phyloP scores from a whole-genome alignment of 2,797 vertebrate species.

The Acrocephalus scirpaceus region DNA sequence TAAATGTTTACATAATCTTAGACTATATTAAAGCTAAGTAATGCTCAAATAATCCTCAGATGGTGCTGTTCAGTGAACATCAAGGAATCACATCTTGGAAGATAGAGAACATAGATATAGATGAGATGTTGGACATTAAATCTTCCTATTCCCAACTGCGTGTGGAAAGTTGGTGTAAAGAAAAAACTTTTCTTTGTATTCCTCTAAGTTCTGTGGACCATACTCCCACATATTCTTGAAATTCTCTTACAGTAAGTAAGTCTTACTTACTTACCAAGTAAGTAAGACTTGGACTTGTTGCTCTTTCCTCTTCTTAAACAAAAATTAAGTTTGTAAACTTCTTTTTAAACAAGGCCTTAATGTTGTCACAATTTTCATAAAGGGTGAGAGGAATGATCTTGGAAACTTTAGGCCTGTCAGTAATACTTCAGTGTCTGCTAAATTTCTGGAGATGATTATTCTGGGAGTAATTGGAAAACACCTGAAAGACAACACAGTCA shows the following conservation, averaged over 20 bases:
- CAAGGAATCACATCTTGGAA: neutral
- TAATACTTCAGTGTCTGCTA: neutral
- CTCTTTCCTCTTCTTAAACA: neutral
- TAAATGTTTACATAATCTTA: neutral
- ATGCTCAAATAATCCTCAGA: neutral
- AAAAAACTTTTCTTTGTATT: neutral
- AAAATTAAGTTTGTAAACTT: constrained; percentile 2
- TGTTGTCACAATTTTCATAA: neutral
- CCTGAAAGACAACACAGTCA: neutral
- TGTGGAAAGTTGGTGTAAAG: neutral
- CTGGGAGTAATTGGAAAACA: neutral
- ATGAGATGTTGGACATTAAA: neutral
- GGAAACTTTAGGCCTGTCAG: neutral
- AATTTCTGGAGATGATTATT: neutral
- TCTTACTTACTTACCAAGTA: too few relatives aligned
- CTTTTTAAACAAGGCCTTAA: constrained; percentile 5
- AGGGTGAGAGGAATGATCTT: neutral
- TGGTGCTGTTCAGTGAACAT: neutral
- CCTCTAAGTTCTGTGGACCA: neutral
- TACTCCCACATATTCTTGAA: neutral
- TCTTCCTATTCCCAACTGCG: neutral
- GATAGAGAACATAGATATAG: neutral
- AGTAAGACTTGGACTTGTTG: neutral
- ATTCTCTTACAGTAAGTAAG: neutral
- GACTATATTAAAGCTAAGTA: neutral